phyloP scores from a whole-genome alignment of 2,797 vertebrate genomes.

The Tangara arthus region DNA sequence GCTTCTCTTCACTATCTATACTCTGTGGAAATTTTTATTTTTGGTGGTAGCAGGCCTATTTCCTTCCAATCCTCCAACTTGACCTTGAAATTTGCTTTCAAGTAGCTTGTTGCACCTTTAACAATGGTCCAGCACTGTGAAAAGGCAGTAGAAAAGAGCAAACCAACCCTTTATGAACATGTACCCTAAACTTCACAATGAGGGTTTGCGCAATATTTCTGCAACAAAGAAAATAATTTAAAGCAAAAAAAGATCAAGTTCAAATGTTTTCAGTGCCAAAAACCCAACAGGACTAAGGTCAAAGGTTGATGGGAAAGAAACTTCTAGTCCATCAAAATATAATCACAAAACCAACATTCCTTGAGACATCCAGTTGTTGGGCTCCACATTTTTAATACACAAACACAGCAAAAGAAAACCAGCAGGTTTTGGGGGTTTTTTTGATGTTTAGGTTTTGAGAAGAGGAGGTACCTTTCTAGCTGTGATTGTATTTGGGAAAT shows the following conservation, averaged over 20 bases:
- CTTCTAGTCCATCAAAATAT: not conserved
- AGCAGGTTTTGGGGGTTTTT: rapidly evolving
- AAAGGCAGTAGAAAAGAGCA: not conserved
- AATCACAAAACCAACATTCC: not conserved
- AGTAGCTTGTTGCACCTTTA: not conserved
- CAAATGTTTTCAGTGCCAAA: not conserved
- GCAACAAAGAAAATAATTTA: not conserved
- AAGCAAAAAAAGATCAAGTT: not conserved
- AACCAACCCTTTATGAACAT: not conserved
- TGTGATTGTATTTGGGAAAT: not conserved
- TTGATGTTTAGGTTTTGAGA: not conserved
- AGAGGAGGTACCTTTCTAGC: not conserved
- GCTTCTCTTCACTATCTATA: not conserved
- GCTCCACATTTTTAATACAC: not conserved
- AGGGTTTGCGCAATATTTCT: not conserved
- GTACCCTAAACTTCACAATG: not conserved
- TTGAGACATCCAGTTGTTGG: not conserved
- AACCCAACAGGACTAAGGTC: not conserved
- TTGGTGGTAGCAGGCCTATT: not conserved
- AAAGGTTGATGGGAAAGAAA: not conserved
- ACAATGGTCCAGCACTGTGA: not conserved
- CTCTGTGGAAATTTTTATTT: not conserved
- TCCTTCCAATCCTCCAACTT: not conserved
- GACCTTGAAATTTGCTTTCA: not conserved
- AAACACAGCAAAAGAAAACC: not conserved